A percentile compares a stretch with the other conserved stretches of the same genome.
phyloP scores from a whole-genome alignment of 2,797 vertebrate genomes.

The Calcarius lapponicus region DNA sequence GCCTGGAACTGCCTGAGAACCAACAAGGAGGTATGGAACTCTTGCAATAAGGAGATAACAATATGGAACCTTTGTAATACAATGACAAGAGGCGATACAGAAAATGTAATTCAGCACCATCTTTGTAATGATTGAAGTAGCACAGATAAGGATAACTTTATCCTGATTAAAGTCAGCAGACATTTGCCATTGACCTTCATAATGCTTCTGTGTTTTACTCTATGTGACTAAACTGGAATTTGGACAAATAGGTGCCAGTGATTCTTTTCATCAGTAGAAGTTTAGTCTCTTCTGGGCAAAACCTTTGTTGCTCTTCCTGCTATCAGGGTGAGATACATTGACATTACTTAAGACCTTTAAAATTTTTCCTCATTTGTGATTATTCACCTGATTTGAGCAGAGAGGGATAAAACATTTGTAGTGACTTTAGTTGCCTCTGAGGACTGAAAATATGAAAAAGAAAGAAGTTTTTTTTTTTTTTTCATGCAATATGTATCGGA shows the following conservation, averaged over 20 bases:
- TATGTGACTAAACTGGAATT: not conserved
- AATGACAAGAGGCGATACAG: not conserved
- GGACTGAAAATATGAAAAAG: not conserved
- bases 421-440: not conserved
- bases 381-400: not conserved
- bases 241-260: not conserved
- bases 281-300: not conserved
- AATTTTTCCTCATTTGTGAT: not conserved
- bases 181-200: not conserved
- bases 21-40: too few species aligned
- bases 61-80: too few species aligned
- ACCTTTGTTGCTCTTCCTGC: not conserved
- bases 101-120: not conserved
- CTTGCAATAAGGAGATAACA: too few species aligned
- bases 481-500: not conserved
- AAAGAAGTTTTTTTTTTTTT: not conserved
- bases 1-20: too few species aligned
- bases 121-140: constrained; percentile 1
- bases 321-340: not conserved
- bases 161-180: not conserved
- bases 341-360: not conserved
- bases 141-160: not conserved
- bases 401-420: not conserved
- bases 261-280: not conserved
- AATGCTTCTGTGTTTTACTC: not conserved